A percentile compares a stretch with the other conserved stretches of the same genome.
Evolutionary conservation across 2,888 invertebrate species (phyloP).

Genomic region (Opisthograptis luteolata): DNA sequence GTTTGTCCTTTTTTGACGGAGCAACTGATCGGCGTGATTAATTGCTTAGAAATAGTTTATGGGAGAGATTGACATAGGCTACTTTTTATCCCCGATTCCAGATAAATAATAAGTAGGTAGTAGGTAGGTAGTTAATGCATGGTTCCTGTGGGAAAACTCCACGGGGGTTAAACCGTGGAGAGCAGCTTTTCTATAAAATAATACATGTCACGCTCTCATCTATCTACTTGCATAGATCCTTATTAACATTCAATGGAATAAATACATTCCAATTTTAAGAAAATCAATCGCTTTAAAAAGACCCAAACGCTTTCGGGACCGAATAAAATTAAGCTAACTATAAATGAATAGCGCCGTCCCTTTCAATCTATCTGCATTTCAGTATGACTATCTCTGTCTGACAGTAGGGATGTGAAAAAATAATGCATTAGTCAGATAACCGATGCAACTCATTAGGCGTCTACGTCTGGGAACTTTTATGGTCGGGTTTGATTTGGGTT

Average conservation of each 20-base stretch:
- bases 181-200: no score
- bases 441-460: constrained; percentile 48
- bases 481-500: constrained; percentile 37
- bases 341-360: constrained; percentile 40
- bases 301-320: constrained; percentile 26
- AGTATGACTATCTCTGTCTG: constrained; percentile 36
- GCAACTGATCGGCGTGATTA: no score
- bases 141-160: no score
- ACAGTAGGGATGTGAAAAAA: constrained; percentile 45
- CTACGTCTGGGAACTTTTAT: constrained; percentile 36
- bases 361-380: constrained; percentile 21
- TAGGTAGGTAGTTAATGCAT: no score
- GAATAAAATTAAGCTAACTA: constrained; percentile 46
- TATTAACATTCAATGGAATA: constrained; percentile 48
- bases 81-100: no score
- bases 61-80: no score
- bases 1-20: no score
- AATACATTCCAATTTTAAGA: constrained; percentile 49
- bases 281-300: constrained; percentile 43
- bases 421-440: constrained; percentile 48
- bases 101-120: no score
- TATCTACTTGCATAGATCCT: background rate
- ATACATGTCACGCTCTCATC: background rate
- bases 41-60: no score
- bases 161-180: no score